Evolutionary conservation across 2,797 vertebrate genomes (phyloP), one percentile per base, ranked within the genome.

Genomic region (Hozukius guyotensis): DNA sequence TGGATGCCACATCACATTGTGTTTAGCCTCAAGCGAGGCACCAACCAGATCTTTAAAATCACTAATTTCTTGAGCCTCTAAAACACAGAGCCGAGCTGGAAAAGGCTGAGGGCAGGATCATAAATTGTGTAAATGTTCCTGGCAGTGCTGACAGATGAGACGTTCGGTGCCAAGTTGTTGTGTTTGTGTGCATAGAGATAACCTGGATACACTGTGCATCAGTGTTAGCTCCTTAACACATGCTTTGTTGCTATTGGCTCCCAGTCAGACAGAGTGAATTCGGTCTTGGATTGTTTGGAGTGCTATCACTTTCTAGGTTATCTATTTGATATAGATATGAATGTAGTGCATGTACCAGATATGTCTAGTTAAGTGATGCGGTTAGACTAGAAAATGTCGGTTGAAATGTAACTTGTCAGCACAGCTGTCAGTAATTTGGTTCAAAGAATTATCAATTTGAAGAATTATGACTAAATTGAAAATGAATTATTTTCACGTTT

Each of bases 81-180:
- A 86, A 89, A 78, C 71, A 84, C 73, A 78, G 77, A 88, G 82
- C 74, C 65, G 83, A 75, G 78, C 82, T 85, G 72, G 82, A 87
- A 88, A 83, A 87, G 82, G 82, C 75, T 84, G 81, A 88, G 77
- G 65, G 65, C 52, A 56, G 65, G 68, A 75, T 78, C 84, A 53
- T 94, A 95, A 94, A 95, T 95, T 59, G 27, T 87, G 75, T 88
- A 88, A 90, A 89, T 86, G 82, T 86, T 84, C 84, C 75, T 88
- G 80, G 78, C 81, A 79, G 77, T 78, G 90, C 72, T 94, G 92
- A 95, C 86, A 89, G 92, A 93, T 72, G 56, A 88, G 82, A 56
- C 18, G 20, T 80, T 90, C 69, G 31, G 5, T 90, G 90, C 84
- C 87, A 93, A 82, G 79, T 65, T 69, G 61, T 86, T 75, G 84